Conservation (phyloP, 2,113 vertebrate genomes). For the Tinamus guttatus region DNA sequence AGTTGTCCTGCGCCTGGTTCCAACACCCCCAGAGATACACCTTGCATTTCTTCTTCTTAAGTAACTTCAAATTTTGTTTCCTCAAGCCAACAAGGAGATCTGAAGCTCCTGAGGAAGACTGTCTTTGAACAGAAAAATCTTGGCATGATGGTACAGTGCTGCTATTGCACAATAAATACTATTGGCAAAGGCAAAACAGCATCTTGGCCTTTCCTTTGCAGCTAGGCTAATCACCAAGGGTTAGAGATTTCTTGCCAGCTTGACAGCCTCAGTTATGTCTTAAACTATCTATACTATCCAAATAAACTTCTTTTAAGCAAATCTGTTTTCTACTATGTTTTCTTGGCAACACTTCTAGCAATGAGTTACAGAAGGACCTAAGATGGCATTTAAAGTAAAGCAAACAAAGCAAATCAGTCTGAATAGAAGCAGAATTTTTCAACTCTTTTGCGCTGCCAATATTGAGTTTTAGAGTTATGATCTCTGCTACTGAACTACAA, state of each 20-base stretch:
- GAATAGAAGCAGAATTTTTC: neutral
- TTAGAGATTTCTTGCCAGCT: neutral
- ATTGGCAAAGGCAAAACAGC: neutral
- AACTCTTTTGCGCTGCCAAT: neutral
- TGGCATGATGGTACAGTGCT: neutral
- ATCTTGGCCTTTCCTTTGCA: neutral
- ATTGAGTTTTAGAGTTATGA: neutral
- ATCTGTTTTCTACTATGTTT: neutral
- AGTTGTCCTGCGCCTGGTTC: no score
- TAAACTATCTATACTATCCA: neutral
- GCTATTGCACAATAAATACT: neutral
- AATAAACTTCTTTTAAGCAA: neutral
- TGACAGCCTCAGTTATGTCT: neutral
- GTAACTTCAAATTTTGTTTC: neutral
- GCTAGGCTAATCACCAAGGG: neutral
- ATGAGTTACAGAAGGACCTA: neutral
- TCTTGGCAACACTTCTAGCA: neutral
- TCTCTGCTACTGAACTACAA: neutral
- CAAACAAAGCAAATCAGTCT: neutral
- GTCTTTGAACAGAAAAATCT: neutral
- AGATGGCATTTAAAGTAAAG: neutral
- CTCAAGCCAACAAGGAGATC: neutral
- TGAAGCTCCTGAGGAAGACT: neutral
- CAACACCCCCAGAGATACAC: neutral
- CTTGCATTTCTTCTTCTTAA: neutral